phyloP scores from a whole-genome alignment of 2,888 invertebrate genomes.

The Lithophane leautieri region DNA sequence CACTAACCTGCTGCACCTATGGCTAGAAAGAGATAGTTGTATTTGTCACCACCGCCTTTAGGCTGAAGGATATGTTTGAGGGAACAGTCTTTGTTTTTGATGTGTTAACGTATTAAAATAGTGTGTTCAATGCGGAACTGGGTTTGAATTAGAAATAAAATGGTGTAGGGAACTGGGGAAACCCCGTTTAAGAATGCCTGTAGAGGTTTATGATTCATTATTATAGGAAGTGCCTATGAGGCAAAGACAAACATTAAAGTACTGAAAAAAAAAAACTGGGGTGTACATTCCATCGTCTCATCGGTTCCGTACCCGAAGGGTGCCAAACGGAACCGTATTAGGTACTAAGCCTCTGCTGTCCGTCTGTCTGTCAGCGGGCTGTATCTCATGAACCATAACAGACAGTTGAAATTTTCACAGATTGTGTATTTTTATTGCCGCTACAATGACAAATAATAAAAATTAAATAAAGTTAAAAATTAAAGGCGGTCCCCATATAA shows the following conservation, averaged over 20 bases:
- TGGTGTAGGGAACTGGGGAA: background rate
- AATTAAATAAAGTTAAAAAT: no score
- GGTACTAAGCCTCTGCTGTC: no score
- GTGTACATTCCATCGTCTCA: background rate
- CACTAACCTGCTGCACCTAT: constrained; percentile 68
- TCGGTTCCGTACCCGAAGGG: no score
- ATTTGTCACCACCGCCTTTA: constrained; percentile 62
- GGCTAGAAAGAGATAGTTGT: constrained; percentile 75
- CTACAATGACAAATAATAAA: no score
- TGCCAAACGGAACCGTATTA: no score
- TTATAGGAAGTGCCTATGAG: background rate
- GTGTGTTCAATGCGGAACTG: constrained; percentile 50
- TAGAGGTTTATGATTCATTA: constrained; percentile 12
- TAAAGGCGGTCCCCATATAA: no score
- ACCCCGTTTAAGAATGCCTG: background rate
- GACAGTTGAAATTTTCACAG: no score
- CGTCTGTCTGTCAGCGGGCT: no score
- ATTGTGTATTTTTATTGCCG: no score
- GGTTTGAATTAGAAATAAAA: constrained; percentile 35
- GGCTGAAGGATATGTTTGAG: constrained; percentile 72
- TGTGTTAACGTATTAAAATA: constrained; percentile 72
- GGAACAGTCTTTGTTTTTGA: constrained; percentile 72
- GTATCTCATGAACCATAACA: no score
- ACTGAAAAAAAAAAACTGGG: background rate
- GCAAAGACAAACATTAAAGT: background rate